phyloP scores from a whole-genome alignment of 2,888 invertebrate genomes.

The Podotricha telesiphe region DNA sequence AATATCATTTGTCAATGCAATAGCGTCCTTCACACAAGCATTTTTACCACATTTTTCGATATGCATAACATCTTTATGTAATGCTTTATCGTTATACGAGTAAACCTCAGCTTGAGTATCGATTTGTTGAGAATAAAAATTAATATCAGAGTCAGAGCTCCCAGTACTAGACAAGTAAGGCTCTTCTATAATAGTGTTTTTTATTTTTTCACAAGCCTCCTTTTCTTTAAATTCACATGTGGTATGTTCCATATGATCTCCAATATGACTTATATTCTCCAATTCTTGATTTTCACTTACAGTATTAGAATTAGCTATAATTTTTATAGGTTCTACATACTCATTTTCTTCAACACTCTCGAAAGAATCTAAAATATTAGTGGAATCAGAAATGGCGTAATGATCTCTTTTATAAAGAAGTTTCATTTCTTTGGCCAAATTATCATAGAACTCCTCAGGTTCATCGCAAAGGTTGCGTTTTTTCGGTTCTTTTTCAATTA shows the following conservation, averaged over 20 bases:
- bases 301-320: neutral
- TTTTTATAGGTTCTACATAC: neutral
- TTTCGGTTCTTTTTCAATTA: slow-evolving; percentile 33
- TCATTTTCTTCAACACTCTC: slow-evolving; percentile 14
- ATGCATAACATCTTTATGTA: neutral
- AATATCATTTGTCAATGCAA: neutral
- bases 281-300: neutral
- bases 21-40: neutral
- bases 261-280: neutral
- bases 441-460: slow-evolving; percentile 32
- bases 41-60: neutral
- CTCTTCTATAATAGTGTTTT: neutral
- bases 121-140: neutral
- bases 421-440: slow-evolving; percentile 35
- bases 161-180: neutral
- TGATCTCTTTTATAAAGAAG: slow-evolving; percentile 29
- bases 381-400: slow-evolving; percentile 15
- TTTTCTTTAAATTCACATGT: neutral
- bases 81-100: neutral
- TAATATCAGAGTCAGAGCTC: neutral
- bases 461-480: slow-evolving; percentile 26
- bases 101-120: slow-evolving; percentile 1
- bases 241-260: neutral
- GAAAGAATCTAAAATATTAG: neutral
- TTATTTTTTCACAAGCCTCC: neutral